These are phyloP conservation scores for Biston betularia DNA, from an alignment of 2,888 invertebrate genomes.

Conservation along the genomic window DNA sequence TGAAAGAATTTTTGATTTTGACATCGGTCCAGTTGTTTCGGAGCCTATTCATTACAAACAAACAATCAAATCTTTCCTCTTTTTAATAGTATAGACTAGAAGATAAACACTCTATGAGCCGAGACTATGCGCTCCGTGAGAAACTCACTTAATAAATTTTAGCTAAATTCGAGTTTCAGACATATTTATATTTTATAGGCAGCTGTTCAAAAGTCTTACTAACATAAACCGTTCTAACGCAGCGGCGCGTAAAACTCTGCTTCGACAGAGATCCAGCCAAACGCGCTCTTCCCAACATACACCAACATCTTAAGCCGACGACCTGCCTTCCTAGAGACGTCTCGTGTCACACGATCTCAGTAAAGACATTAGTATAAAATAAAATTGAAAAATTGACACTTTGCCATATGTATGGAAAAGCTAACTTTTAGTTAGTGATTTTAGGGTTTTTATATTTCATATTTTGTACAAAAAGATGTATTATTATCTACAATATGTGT, in stretches of 20 bases:
- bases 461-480: too few relatives aligned
- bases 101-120: not conserved
- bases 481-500: too few relatives aligned
- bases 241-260: constrained; percentile 22
- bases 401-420: too few relatives aligned
- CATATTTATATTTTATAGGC: constrained; percentile 8
- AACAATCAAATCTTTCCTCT: too few relatives aligned
- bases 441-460: too few relatives aligned
- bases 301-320: constrained; percentile 1
- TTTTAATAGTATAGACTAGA: too few relatives aligned
- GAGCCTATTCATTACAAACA: too few relatives aligned
- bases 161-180: not conserved
- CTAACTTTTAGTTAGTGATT: too few relatives aligned
- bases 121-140: not conserved
- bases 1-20: too few relatives aligned
- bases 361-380: not conserved
- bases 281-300: constrained; percentile 19
- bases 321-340: not conserved
- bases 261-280: constrained; percentile 20
- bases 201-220: constrained; percentile 16
- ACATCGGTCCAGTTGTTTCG: too few relatives aligned
- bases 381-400: too few relatives aligned
- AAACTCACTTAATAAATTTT: constrained; percentile 2
- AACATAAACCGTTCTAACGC: constrained; percentile 14
- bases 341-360: not conserved